phyloP scores from a whole-genome alignment of 2,113 vertebrate species.

The Emydura subglobosa region DNA sequence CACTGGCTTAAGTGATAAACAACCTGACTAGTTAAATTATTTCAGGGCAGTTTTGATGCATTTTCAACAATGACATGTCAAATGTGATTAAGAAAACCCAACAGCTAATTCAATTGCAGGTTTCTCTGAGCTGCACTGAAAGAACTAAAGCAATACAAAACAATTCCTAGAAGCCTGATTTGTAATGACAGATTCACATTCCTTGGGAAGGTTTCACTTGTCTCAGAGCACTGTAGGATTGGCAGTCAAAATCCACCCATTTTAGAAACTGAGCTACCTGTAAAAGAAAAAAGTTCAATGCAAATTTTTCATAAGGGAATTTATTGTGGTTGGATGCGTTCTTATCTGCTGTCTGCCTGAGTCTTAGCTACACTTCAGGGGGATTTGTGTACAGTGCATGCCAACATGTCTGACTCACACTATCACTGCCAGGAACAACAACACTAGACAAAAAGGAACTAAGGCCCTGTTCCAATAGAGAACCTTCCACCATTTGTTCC shows the following conservation, averaged over 20 bases:
- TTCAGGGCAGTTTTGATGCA: not conserved
- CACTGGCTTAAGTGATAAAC: not conserved
- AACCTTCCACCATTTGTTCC: not conserved
- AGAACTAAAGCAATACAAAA: not conserved
- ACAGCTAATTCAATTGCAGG: not conserved
- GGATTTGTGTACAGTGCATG: not conserved
- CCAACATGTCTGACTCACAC: not conserved
- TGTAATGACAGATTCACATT: not conserved
- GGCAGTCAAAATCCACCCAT: not conserved
- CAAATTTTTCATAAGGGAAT: not conserved
- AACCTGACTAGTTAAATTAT: not conserved
- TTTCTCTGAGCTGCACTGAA: not conserved
- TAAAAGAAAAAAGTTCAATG: not conserved
- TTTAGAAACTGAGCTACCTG: not conserved
- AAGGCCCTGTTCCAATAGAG: not conserved
- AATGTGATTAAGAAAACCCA: conserved; percentile 13
- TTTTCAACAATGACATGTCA: not conserved
- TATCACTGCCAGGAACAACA: not conserved
- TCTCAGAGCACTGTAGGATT: not conserved
- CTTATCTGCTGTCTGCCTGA: not conserved
- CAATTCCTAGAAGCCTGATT: not conserved
- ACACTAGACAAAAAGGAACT: not conserved
- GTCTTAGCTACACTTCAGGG: not conserved
- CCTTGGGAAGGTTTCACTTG: not conserved
- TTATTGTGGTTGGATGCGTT: not conserved